These are phyloP conservation scores for Ispidina picta DNA, from an alignment of 2,797 vertebrate genomes.

Conservation along the genomic window DNA sequence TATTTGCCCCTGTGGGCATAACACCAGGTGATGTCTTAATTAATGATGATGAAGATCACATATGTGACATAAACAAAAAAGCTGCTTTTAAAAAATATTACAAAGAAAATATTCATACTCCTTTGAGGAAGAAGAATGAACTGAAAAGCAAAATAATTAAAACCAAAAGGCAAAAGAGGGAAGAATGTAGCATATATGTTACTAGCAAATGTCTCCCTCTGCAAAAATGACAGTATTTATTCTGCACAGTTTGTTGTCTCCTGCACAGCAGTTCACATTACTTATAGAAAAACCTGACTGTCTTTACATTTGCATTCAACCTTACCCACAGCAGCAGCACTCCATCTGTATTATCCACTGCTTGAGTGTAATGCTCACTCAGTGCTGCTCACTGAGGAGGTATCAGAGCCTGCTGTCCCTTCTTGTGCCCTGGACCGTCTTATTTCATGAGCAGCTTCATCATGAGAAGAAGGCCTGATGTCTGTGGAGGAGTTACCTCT, in stretches of 20 bases:
- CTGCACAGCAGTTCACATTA: not conserved
- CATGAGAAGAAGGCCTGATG: not conserved
- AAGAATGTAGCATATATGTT: not conserved
- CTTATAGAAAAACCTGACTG: not conserved
- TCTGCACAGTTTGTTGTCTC: not conserved
- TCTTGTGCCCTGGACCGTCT: not conserved
- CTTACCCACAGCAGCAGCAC: not conserved
- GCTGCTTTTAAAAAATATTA: conserved; percentile 2
- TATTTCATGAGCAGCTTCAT: not conserved
- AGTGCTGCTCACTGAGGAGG: not conserved
- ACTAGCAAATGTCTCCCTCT: not conserved
- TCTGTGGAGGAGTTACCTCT: not conserved
- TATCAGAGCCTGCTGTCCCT: not conserved
- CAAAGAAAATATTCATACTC: not conserved
- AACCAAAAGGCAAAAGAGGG: not conserved
- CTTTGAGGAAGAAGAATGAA: not conserved
- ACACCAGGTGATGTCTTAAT: conserved; percentile 43
- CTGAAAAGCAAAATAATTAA: not conserved
- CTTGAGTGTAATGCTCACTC: not conserved
- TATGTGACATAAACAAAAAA: conserved; percentile 7
- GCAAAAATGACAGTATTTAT: not conserved
- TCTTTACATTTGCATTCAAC: not conserved
- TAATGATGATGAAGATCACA: not conserved
- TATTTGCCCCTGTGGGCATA: conserved; percentile 27
- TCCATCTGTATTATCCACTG: not conserved